Conservation (phyloP, 2,797 vertebrate species). For the Gallirallus australis region DNA sequence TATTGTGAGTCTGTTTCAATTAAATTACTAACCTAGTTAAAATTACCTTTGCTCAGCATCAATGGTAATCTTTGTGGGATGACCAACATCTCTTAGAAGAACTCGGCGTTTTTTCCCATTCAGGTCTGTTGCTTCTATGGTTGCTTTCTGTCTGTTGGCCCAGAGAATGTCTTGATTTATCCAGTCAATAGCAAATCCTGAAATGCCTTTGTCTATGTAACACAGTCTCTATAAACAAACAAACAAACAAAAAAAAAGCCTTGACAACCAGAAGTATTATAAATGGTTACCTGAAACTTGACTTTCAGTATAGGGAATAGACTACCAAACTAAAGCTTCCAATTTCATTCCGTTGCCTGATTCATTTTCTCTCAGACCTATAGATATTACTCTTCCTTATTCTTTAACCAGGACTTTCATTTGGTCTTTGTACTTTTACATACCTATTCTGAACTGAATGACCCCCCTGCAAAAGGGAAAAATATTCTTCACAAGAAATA, state of each 20-base stretch:
- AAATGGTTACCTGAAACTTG: background rate
- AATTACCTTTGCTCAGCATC: slow-evolving; percentile 89
- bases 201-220: slow-evolving; percentile 84
- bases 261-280: background rate
- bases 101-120: slow-evolving; percentile 83
- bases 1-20: background rate
- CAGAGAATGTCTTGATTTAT: slow-evolving; percentile 86
- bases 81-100: slow-evolving; percentile 81
- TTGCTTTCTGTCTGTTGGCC: slow-evolving; percentile 86
- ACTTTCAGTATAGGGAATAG: background rate
- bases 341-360: background rate
- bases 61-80: slow-evolving; percentile 81
- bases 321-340: background rate
- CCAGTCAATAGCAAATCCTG: slow-evolving; percentile 93
- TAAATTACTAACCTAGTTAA: background rate
- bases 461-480: background rate
- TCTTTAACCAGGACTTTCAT: background rate
- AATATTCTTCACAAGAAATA: background rate
- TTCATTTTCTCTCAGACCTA: background rate
- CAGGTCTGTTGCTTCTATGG: slow-evolving; percentile 84
- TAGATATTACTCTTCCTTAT: background rate
- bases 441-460: background rate
- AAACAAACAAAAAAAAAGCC: background rate
- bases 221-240: slow-evolving; percentile 82
- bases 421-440: background rate